Conservation (phyloP, 2,797 vertebrate genomes). For the Novumbra hubbsi region DNA sequence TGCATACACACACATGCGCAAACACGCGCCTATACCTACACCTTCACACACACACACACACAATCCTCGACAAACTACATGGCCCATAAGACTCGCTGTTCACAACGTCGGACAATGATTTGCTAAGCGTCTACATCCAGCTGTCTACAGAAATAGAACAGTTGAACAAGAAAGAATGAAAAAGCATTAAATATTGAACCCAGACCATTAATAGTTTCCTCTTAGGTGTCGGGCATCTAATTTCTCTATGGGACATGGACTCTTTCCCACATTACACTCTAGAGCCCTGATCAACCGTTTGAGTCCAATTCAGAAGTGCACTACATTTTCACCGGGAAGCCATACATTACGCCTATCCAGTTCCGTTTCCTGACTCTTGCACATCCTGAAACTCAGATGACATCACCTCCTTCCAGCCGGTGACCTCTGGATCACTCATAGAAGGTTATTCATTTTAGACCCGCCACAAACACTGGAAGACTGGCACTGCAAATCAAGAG, state of each 20-base stretch:
- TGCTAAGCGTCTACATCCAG: slow-evolving; percentile 48
- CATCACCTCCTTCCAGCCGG: slow-evolving; percentile 35
- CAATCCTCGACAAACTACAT: slow-evolving; percentile 32
- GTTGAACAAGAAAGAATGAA: slow-evolving; percentile 45
- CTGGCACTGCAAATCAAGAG: neutral
- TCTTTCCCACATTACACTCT: neutral
- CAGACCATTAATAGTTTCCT: slow-evolving; percentile 67
- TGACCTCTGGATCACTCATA: slow-evolving; percentile 22
- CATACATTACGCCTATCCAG: slow-evolving; percentile 44
- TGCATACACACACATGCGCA: slow-evolving; percentile 1
- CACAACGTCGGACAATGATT: slow-evolving; percentile 39
- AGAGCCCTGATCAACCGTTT: neutral
- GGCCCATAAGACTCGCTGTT: slow-evolving; percentile 12
- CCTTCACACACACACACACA: slow-evolving; percentile 31
- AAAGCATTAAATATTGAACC: slow-evolving; percentile 71
- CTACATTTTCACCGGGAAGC: neutral
- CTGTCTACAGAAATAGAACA: slow-evolving; percentile 52
- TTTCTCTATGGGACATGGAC: slow-evolving; percentile 57
- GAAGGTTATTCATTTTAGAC: slow-evolving; percentile 23
- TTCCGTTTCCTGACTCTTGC: slow-evolving; percentile 25
- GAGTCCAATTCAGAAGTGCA: neutral
- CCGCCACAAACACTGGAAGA: slow-evolving; percentile 18
- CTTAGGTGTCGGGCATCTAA: slow-evolving; percentile 55
- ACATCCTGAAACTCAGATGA: slow-evolving; percentile 55
- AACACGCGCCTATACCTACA: neutral